Evolutionary conservation across 2,888 invertebrate species (phyloP).

Genomic region (Hyposoter dolosus): DNA sequence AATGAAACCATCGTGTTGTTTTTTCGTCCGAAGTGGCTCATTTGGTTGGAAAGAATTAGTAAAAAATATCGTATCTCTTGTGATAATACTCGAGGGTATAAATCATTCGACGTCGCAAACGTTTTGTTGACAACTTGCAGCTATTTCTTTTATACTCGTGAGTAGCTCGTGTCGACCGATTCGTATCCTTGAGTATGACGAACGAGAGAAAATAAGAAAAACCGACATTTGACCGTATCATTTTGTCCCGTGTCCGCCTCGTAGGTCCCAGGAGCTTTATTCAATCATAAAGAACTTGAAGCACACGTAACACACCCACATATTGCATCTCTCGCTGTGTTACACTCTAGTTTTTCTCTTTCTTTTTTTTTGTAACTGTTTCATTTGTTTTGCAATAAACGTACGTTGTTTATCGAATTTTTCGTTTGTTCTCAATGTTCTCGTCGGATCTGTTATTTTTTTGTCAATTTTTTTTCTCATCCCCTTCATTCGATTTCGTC

Average conservation of each 20-base stretch:
- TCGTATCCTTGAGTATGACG: not conserved
- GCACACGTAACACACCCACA: constrained; percentile 72
- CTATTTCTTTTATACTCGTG: no score
- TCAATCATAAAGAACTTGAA: constrained; percentile 80
- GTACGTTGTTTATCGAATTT: constrained; percentile 68
- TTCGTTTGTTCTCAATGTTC: constrained; percentile 63
- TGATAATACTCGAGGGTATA: not conserved
- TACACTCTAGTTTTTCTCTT: constrained; percentile 65
- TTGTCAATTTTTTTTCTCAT: constrained; percentile 2
- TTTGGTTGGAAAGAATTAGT: not conserved
- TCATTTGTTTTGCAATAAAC: constrained; percentile 72
- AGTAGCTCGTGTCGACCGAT: no score
- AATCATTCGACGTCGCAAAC: no score
- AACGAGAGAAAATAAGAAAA: constrained; percentile 23
- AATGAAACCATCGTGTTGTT: not conserved
- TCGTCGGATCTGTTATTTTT: constrained; percentile 33
- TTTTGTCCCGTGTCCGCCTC: constrained; percentile 72
- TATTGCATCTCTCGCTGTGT: constrained; percentile 73
- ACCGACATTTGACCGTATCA: constrained; percentile 62
- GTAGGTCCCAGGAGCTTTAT: constrained; percentile 79
- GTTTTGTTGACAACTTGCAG: no score
- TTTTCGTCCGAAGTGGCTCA: not conserved
- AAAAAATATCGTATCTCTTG: not conserved
- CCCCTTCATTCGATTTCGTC: not conserved
- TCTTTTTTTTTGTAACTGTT: constrained; percentile 70